These are phyloP conservation scores for Crioceris asparagi DNA, from an alignment of 2,888 invertebrate species.

Conservation along the genomic window DNA sequence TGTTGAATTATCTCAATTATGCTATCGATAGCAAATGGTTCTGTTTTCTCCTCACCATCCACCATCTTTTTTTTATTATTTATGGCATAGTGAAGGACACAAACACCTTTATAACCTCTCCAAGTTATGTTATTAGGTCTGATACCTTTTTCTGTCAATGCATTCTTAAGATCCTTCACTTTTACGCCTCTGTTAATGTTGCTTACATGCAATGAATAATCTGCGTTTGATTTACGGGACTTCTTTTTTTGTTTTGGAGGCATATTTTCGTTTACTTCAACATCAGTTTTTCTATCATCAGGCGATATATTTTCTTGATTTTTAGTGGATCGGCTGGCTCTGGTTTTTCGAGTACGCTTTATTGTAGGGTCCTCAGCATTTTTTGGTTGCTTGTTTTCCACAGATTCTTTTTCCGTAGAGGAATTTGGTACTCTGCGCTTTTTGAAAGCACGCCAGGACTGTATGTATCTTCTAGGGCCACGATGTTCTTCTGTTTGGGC, in stretches of 20 bases:
- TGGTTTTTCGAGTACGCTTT: too few species aligned
- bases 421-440: too few species aligned
- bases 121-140: conserved; percentile 68
- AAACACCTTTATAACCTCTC: conserved; percentile 38
- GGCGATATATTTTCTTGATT: background rate
- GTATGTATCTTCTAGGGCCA: too few species aligned
- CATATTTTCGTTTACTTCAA: too few species aligned
- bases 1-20: conserved; percentile 41
- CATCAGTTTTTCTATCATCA: too few species aligned
- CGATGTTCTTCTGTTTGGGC: conserved; percentile 2
- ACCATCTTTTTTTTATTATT: conserved; percentile 27
- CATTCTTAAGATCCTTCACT: conserved; percentile 64
- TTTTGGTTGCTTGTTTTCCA: background rate
- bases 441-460: too few species aligned
- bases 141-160: conserved; percentile 60
- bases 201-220: conserved; percentile 52
- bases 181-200: conserved; percentile 63
- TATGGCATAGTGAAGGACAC: conserved; percentile 64
- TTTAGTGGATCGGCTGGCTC: too few species aligned
- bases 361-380: too few species aligned
- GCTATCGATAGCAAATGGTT: conserved; percentile 39
- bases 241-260: too few species aligned
- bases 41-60: conserved; percentile 10
- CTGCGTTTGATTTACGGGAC: conserved; percentile 30
- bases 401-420: background rate